A percentile compares a stretch with the other conserved stretches of the same genome.
Evolutionary conservation across 2,888 invertebrate species (phyloP).

Genomic region (Cataglyphis cursor): DNA sequence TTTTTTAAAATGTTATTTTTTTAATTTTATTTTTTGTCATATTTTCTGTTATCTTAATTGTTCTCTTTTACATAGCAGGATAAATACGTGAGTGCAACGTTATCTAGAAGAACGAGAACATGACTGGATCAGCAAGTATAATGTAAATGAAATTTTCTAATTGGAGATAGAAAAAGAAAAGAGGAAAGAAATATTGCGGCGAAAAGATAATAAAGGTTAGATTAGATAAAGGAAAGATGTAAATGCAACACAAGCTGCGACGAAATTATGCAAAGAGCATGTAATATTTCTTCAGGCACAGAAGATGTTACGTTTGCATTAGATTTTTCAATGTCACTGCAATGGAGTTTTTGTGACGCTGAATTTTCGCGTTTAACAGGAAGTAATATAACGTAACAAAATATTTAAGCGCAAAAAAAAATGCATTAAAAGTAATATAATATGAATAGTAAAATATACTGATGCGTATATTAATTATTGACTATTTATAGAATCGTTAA

Average conservation of each 20-base stretch:
- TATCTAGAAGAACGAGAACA: neutral
- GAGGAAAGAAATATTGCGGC: slow-evolving; percentile 6
- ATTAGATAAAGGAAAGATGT: neutral
- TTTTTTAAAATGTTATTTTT: slow-evolving; percentile 19
- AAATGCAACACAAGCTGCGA: slow-evolving; percentile 8
- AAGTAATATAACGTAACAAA: neutral
- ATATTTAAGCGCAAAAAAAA: neutral
- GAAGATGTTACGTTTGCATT: neutral
- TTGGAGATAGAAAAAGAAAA: slow-evolving; percentile 14
- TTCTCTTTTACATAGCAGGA: slow-evolving; percentile 5
- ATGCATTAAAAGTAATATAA: neutral
- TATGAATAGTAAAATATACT: neutral
- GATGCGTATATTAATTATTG: neutral
- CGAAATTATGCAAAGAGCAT: slow-evolving; percentile 1
- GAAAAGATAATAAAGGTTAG: slow-evolving; percentile 21
- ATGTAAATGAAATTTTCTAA: slow-evolving; percentile 43
- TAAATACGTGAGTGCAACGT: slow-evolving; percentile 14
- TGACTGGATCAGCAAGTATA: slow-evolving; percentile 44
- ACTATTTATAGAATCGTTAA: neutral
- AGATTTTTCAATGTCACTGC: neutral
- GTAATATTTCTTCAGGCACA: neutral
- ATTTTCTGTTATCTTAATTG: neutral
- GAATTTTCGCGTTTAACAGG: neutral
- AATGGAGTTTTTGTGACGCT: neutral
- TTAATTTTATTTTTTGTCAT: neutral